Base-by-base conservation (phyloP, 2,888 invertebrate species). In the Cryptocephalus moraei region DNA sequence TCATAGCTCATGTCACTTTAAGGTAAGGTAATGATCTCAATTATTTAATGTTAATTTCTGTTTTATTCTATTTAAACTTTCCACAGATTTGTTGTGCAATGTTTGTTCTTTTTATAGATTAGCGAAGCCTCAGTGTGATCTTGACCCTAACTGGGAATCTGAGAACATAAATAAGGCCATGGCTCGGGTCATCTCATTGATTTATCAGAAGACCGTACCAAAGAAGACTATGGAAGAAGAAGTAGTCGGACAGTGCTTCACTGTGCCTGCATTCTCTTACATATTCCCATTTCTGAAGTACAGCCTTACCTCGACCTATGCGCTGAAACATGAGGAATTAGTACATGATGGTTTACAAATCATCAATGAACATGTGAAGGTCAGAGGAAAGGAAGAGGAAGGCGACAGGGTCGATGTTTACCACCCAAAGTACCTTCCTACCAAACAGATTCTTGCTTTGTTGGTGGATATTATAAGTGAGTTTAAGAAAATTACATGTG, bases 191-290 rank as follows among this genome's bases (percentile, higher is more conserved):
- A 73, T 92, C 38, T 71, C 70, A 56, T 68, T 74, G 52, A 68
- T 83, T 44, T 77, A 79, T 68, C 69, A 68, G 32, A 70, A 66
- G 48, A 80, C 80, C 0, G 73, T 74, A 10, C 62, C 57, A 40
- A 66, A 64, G 49, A 62, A 61, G 13, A 58, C 57, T 41, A 32
- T 31, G 12, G 43, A 43, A 33, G 55, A 50, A 8, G 51, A 56
- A 33, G 41, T 41, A n/a, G 46, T 32, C 8, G 40, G 38, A 12
- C 49, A 69, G 32, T 68, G 73, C 58, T 76, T 86, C 56, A 76
- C 78, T 1, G 84, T 85, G 1, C 83, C 91, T 1, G 84, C 85
- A 0, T 91, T 92, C 72, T 84, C 86, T 59, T 94, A 87, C 63
- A 75, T 81, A 9, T 93, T 91, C 68, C 85, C 87, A 10, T 76